Evolutionary conservation across 2,888 invertebrate genomes (phyloP).

Genomic region (Amphimallon solstitiale): DNA sequence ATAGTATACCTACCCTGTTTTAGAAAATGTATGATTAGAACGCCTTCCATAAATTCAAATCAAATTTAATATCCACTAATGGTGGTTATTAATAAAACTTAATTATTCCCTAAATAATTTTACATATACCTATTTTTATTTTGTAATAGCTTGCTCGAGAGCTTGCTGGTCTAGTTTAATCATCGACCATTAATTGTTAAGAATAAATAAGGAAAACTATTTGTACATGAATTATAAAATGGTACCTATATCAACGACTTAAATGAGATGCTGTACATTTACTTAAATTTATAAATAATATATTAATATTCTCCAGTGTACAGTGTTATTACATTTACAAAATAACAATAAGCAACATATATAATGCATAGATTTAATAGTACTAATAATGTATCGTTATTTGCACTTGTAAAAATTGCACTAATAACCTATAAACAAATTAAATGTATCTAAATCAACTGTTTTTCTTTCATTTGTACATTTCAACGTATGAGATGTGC

Average conservation of each 20-base stretch:
- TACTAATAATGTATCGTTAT: slow-evolving; percentile 9
- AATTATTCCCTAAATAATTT: slow-evolving; percentile 15
- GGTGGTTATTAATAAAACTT: too few relatives aligned
- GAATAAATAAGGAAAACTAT: slow-evolving; percentile 15
- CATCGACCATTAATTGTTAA: slow-evolving; percentile 19
- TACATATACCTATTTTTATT: slow-evolving; percentile 8
- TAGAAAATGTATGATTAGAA: too few relatives aligned
- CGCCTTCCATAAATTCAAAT: too few relatives aligned
- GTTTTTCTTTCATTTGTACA: background rate
- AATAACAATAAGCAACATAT: slow-evolving; percentile 18
- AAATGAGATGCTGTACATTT: slow-evolving; percentile 27
- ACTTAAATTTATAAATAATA: slow-evolving; percentile 20
- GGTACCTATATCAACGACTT: slow-evolving; percentile 20
- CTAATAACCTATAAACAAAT: slow-evolving; percentile 16
- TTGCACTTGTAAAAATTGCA: slow-evolving; percentile 31
- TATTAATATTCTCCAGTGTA: slow-evolving; percentile 42
- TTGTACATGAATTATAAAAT: slow-evolving; percentile 12
- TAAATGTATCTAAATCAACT: slow-evolving; percentile 3
- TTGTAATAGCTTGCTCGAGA: too few relatives aligned
- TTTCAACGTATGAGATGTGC: background rate
- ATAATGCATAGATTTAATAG: slow-evolving; percentile 27
- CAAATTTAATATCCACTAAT: too few relatives aligned
- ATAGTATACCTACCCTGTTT: too few relatives aligned
- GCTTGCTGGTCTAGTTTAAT: slow-evolving; percentile 14
- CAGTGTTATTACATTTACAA: slow-evolving; percentile 50